Conservation (phyloP, 2,888 invertebrate genomes). For the Agrochola litura region DNA sequence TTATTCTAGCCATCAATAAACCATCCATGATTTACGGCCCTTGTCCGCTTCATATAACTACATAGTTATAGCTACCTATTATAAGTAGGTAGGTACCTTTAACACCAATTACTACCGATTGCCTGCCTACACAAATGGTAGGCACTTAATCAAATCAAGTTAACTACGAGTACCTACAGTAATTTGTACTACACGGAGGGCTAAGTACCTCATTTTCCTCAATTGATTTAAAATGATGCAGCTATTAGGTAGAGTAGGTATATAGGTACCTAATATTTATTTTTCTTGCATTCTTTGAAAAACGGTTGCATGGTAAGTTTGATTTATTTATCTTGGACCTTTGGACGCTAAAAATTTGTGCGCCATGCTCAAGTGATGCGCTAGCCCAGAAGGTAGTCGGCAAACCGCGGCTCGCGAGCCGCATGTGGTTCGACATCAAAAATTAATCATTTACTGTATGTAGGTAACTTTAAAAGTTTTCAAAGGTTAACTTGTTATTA, state of each 20-base stretch:
- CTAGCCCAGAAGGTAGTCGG: no score
- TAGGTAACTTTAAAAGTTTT: no score
- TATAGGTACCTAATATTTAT: not conserved
- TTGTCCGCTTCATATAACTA: not conserved
- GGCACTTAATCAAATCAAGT: constrained; percentile 2
- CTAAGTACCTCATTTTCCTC: not conserved
- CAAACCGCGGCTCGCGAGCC: no score
- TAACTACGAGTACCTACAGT: not conserved
- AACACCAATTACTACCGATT: not conserved
- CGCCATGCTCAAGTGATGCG: no score
- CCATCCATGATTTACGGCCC: not conserved
- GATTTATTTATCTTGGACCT: not conserved
- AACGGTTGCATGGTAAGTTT: not conserved
- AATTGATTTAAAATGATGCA: constrained; percentile 7
- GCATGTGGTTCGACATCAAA: no score
- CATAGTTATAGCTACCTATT: no score
- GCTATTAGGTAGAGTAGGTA: not conserved
- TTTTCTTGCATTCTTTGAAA: not conserved
- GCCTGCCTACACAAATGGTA: not conserved
- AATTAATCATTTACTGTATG: no score
- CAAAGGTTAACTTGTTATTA: no score
- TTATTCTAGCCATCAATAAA: not conserved
- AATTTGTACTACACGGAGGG: constrained; percentile 5
- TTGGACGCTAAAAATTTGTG: no score
- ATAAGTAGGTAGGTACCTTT: not conserved